Conservation (phyloP, 2,797 vertebrate species). For the Clarias platycephalus region DNA sequence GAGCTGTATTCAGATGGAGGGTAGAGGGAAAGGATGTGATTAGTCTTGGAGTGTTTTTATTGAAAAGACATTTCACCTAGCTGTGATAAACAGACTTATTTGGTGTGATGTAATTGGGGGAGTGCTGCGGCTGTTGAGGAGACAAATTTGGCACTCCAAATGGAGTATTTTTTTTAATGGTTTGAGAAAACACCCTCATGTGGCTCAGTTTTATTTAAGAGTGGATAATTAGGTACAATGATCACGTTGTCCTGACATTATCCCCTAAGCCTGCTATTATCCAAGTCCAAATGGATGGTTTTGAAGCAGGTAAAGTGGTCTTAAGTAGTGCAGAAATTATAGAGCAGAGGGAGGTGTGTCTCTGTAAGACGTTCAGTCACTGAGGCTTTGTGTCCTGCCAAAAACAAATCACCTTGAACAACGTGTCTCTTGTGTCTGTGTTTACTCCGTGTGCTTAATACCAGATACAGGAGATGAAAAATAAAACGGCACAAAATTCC, state of each 20-base stretch:
- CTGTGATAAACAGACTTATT: background rate
- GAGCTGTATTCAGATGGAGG: conserved; percentile 5
- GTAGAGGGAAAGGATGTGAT: background rate
- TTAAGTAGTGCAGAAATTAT: conserved; percentile 38
- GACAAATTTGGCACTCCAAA: background rate
- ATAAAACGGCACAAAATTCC: background rate
- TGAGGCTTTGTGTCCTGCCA: conserved; percentile 34
- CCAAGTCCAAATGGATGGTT: conserved; percentile 17
- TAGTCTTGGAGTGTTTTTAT: background rate
- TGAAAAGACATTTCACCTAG: background rate
- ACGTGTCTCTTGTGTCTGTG: conserved; percentile 31
- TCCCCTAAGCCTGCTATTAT: conserved; percentile 19
- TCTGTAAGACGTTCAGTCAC: conserved; percentile 14
- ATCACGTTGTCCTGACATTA: conserved; percentile 4
- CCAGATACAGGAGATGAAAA: background rate
- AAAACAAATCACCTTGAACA: conserved; percentile 24
- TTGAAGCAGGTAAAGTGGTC: background rate
- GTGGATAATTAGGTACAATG: background rate
- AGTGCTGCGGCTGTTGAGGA: background rate
- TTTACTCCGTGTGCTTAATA: background rate
- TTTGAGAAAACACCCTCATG: background rate
- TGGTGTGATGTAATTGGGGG: background rate
- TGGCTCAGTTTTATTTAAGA: background rate
- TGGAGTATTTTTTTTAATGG: too few species aligned
- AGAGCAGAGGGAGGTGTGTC: conserved; percentile 40